These are phyloP conservation scores for Lochmaea capreae DNA, from an alignment of 2,888 invertebrate species.

Conservation along the genomic window DNA sequence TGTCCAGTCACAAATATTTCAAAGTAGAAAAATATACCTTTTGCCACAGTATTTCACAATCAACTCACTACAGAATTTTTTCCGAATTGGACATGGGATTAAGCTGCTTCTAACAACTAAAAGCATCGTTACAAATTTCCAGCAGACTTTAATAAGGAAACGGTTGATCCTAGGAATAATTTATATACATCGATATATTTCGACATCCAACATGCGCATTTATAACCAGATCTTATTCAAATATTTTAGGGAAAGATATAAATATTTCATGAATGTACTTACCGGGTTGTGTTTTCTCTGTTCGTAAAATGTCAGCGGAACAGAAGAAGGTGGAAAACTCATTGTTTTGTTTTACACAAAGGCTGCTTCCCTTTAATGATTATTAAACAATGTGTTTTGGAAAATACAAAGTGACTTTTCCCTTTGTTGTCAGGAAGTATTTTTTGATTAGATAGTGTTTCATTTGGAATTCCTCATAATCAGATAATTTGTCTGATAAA, in stretches of 20 bases:
- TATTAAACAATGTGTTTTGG: slow-evolving; percentile 6
- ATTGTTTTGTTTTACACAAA: slow-evolving; percentile 16
- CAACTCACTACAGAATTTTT: background rate
- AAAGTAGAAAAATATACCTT: no score
- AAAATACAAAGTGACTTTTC: slow-evolving; percentile 1
- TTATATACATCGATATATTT: slow-evolving; percentile 10
- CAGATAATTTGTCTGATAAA: background rate
- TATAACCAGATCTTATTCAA: slow-evolving; percentile 29
- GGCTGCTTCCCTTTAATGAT: slow-evolving; percentile 12
- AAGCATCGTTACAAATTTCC: background rate
- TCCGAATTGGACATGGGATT: background rate
- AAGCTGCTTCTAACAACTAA: background rate
- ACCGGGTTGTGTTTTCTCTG: slow-evolving; percentile 19
- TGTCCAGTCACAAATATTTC: no score
- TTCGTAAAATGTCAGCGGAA: slow-evolving; percentile 24
- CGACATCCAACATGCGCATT: slow-evolving; percentile 29
- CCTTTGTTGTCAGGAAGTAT: background rate
- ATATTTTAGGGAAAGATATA: slow-evolving; percentile 19
- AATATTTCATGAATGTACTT: slow-evolving; percentile 30
- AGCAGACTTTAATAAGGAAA: background rate
- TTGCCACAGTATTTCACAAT: background rate
- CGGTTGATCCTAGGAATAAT: slow-evolving; percentile 1
- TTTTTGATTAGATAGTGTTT: background rate
- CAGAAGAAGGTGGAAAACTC: slow-evolving; percentile 17
- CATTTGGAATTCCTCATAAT: background rate